Evolutionary conservation across 2,888 invertebrate species (phyloP).

Genomic region (Epinotia brunnichana): DNA sequence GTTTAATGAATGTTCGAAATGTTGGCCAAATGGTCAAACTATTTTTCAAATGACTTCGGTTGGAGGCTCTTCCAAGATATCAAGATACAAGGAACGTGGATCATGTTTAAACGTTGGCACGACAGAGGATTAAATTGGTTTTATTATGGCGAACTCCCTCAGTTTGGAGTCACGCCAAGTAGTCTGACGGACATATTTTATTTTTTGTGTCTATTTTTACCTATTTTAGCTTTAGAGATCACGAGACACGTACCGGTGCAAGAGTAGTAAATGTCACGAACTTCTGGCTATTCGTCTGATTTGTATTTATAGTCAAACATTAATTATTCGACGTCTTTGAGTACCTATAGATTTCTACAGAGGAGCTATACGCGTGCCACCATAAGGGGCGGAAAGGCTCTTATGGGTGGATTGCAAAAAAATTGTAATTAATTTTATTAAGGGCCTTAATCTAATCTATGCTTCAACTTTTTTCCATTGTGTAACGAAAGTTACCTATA

Average conservation of each 20-base stretch:
- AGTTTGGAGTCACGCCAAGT: conserved; percentile 27
- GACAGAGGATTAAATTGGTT: conserved; percentile 14
- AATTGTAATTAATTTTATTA: too few relatives aligned
- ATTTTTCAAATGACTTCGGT: neutral
- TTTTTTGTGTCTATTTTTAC: conserved; percentile 25
- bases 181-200: conserved; percentile 24
- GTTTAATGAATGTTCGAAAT: too few relatives aligned
- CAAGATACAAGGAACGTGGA: neutral
- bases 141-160: conserved; percentile 29
- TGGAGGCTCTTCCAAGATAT: neutral
- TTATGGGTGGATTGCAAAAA: too few relatives aligned
- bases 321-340: neutral
- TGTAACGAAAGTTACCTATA: too few relatives aligned
- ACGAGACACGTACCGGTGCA: neutral
- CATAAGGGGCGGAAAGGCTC: too few relatives aligned
- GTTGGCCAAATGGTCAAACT: neutral
- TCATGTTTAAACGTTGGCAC: conserved; percentile 21
- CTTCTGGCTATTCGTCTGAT: neutral
- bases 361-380: too few relatives aligned
- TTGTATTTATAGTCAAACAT: neutral
- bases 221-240: conserved; percentile 11
- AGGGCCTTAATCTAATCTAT: too few relatives aligned
- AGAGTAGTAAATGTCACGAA: neutral
- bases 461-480: too few relatives aligned
- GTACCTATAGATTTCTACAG: too few relatives aligned